Base-by-base conservation (phyloP, 1,140 invertebrate species). In the Papilio dardanus region DNA sequence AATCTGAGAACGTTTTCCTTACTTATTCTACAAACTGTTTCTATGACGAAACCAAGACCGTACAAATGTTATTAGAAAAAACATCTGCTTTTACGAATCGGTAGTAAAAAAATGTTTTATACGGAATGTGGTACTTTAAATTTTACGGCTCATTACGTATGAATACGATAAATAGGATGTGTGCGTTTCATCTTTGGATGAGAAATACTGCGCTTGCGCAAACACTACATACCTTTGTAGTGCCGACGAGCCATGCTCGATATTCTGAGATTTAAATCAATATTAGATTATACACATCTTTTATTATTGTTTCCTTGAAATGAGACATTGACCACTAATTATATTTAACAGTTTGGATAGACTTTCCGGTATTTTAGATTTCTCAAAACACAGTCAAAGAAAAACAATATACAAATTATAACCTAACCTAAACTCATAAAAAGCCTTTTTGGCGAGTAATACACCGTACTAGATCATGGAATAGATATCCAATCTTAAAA, bases 111-210 rank as follows among this genome's bases (percentile, higher is more conserved):
- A 68, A 68, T 21, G 16, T 40, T 21, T 24, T 37, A 7, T 46
- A 31, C 30, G 40, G 37, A 71, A 71, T 71, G 68, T 71, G 21
- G 69, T 50, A 71, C 21, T 50, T 30, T 6, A 31, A 71, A 71
- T 50, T 71, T 50, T 71, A 71, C 69, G 69, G 42, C 69, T 50
- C 69, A 71, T 71, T 71, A 71, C 42, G 50, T 71, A 30, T 50
- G 69, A 69, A 69, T 46, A 50, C 40, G 69, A 71, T 71, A 71
- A 71, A 71, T 71, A 71, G 69, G 69, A 71, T 46, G 69, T 71
- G 37, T 71, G 28, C 28, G 19, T 50, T 69, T 24, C 21, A 24
- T 42, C 33, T 69, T 69, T 69, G 19, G 35, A 21, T 2, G 35
- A 37, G 67, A 28, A 37, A 69, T 35, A 21, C 33, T 35, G 31